Base-by-base conservation (phyloP, 2,113 vertebrate species). In the Phyllostomus discolor region DNA sequence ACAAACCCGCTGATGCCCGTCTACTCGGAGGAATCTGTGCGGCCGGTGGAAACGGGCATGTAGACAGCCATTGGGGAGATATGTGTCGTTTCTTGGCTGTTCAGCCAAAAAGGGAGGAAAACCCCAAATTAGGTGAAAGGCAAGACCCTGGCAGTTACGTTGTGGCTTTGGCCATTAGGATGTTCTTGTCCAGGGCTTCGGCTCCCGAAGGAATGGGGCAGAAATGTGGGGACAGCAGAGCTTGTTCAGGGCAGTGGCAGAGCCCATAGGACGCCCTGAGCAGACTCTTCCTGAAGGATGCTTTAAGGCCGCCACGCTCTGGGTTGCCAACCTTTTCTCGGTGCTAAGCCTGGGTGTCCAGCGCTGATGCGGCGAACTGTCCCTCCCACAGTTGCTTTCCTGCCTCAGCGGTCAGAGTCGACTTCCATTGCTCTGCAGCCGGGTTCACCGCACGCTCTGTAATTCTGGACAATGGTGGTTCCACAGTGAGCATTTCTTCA, bases 31-130 rank as follows among this genome's bases (percentile, higher is more conserved):
- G 79, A 26, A 6, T n/a, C 86, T 7, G 12, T 10, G 85, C 7
- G 5, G 31, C 20, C 11, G 1, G 2, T 2, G 46, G 91, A 84
- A n/a, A 26, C 7, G 31, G n/a, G 9, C 0, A 0, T 57, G 78
- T 14, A 59, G 52, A n/a, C 90, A 73, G 20, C 41, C 41, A 46
- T 9, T 11, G 12, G 35, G 54, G 24, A 22, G 75, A 43, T 90
- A 79, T 35, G 57, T 90, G 69, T 35, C 70, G 41, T 73, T 83
- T 82, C 35, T n/a, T 88, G 35, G 70, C 79, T 84, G 11, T 31
- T 22, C 10, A 38, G 52, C 4, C 54, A 11, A 70, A 15, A 93
- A 70, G 28, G n/a, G 57, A 73, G 20, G 46, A 59, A 83, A 54
- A 48, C 24, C 33, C 35, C 73, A 50, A 20, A 62, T 5, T 50